Conservation (phyloP, 2,888 invertebrate species). For the Drosophila histrio region DNA sequence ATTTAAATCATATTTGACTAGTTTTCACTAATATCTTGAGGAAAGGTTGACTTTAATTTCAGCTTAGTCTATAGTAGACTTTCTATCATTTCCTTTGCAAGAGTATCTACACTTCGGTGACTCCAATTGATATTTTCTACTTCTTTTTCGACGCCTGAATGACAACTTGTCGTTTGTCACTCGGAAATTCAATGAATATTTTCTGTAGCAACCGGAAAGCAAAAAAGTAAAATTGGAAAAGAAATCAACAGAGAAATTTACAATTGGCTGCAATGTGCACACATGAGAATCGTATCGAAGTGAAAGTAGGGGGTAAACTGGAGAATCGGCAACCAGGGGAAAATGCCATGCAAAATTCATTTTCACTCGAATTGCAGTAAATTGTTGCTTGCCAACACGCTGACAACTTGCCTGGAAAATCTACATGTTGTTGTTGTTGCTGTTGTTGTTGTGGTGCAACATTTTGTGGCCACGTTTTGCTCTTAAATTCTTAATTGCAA, state of each 20-base stretch:
- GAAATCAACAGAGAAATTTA: slow-evolving; percentile 41
- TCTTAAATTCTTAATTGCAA: slow-evolving; percentile 73
- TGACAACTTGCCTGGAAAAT: slow-evolving; percentile 56
- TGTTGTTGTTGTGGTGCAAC: slow-evolving; percentile 24
- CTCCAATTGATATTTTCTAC: too few species aligned
- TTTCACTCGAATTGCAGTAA: slow-evolving; percentile 37
- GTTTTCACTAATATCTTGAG: too few species aligned
- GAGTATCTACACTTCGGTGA: slow-evolving; percentile 1
- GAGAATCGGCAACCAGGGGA: slow-evolving; percentile 9
- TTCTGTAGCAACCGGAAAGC: slow-evolving; percentile 34
- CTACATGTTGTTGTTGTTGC: not conserved
- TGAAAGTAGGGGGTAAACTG: slow-evolving; percentile 43
- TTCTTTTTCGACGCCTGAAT: slow-evolving; percentile 33
- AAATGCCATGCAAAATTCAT: slow-evolving; percentile 54
- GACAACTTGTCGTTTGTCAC: slow-evolving; percentile 73
- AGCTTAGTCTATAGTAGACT: too few species aligned
- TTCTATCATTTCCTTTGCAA: not conserved
- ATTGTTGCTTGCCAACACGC: slow-evolving; percentile 32
- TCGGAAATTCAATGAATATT: slow-evolving; percentile 79
- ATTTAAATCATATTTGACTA: too few species aligned
- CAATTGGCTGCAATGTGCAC: slow-evolving; percentile 60
- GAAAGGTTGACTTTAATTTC: too few species aligned
- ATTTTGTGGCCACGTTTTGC: slow-evolving; percentile 49
- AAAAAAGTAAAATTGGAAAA: slow-evolving; percentile 8
- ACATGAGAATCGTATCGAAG: slow-evolving; percentile 49